Conservation (phyloP, 2,113 vertebrate genomes). For the Sialia sialis region DNA sequence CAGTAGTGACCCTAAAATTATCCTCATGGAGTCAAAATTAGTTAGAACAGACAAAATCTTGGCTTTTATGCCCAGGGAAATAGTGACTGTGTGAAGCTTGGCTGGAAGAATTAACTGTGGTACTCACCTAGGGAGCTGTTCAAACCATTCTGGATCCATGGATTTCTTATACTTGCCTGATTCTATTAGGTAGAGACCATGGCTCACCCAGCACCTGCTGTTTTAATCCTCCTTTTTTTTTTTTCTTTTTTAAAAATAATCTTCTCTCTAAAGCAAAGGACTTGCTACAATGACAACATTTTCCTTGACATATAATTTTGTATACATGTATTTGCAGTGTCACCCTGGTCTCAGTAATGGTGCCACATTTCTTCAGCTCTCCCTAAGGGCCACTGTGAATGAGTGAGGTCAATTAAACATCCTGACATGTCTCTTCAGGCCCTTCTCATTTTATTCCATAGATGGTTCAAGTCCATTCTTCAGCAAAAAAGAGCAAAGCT, state of each 20-base stretch:
- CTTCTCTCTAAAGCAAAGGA: not conserved
- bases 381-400: not conserved
- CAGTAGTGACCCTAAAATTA: not conserved
- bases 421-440: not conserved
- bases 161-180: not conserved
- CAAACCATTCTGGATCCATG: not conserved
- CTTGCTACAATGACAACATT: not conserved
- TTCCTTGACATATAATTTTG: not conserved
- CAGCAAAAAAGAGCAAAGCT: not conserved
- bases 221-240: not conserved
- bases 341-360: not conserved
- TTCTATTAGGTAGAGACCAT: not conserved
- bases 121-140: not conserved
- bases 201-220: not conserved
- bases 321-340: not conserved
- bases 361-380: not conserved
- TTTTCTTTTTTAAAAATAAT: not conserved
- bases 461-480: not conserved
- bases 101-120: not conserved
- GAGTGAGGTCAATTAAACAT: not conserved
- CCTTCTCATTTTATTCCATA: not conserved
- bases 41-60: not conserved
- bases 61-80: not conserved
- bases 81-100: not conserved
- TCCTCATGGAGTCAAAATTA: not conserved